Percentiles rank a stretch among this genome's conserved stretches.
Conservation (phyloP, 2,113 vertebrate species). For the Emydocephalus ijimae region DNA sequence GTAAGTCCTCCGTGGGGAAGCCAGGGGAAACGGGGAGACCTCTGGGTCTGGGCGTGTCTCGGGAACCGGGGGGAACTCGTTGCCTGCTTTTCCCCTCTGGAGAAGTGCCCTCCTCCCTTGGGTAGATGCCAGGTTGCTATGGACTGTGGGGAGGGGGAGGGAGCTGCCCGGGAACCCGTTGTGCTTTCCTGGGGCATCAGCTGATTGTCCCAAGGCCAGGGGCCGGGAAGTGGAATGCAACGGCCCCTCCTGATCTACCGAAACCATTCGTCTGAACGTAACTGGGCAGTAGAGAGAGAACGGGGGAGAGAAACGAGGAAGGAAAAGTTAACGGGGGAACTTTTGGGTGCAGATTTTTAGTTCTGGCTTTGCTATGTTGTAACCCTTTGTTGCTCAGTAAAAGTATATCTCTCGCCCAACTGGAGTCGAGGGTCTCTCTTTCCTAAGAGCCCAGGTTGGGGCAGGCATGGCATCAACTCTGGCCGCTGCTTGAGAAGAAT, state of each 20-base stretch:
- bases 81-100: not conserved
- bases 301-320: too few species aligned
- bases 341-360: not conserved
- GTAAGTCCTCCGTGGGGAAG: not conserved
- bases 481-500: not conserved
- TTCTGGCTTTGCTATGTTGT: not conserved
- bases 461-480: not conserved
- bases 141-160: too few species aligned
- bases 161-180: too few species aligned
- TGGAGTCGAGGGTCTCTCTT: not conserved
- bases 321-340: too few species aligned
- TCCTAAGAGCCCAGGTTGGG: not conserved
- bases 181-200: too few species aligned
- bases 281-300: too few species aligned
- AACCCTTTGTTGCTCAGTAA: not conserved
- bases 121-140: too few species aligned
- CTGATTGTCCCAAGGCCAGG: too few species aligned
- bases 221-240: too few species aligned
- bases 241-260: too few species aligned
- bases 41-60: not conserved
- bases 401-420: not conserved
- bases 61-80: not conserved
- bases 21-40: fast-evolving
- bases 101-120: too few species aligned
- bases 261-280: too few species aligned